Evolutionary conservation across 2,888 invertebrate genomes (phyloP), one percentile per base, ranked within the genome.

Genomic region (Smittia aterrima): DNA sequence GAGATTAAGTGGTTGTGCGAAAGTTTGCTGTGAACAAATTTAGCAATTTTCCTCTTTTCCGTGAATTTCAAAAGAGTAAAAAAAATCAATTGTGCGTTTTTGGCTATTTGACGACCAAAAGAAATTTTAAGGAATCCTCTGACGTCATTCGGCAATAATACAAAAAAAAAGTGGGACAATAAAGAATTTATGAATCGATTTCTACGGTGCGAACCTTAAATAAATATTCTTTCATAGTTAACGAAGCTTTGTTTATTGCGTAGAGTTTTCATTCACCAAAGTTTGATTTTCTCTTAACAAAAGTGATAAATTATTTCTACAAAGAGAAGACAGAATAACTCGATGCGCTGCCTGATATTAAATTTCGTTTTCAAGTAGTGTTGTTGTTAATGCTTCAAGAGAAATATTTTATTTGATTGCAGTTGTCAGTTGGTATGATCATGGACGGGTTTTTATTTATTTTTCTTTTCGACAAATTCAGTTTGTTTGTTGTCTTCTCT

Each of bases 161-260:
- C 1, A 66, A 32, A 68, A 18, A 71, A 27, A 70, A 67, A 40
- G 66, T 40, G 66, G 66, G 53, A 70, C 54, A 70, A 70, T 70
- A 70, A 70, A 40, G 38, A 72, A 72, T 62, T 72, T 38, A 72
- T 72, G 72, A 58, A 62, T 72, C 72, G 72, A 72, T 20, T 72
- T 18, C n/a, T 72, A 72, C 72, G 72, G 72, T 72, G 72, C 72
- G 72, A 72, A 62, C 62, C 62, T 40, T 62, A 62, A 64, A 11
- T 58, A 58, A 24, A n/a, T 64, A 58, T 64, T 20, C 18, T 58
- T 58, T 58, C 22, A 11, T 27, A 64, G 27, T 24, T 3, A 58
- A 16, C 3, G 58, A 4, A 47, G 47, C 47, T 47, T 58, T 58
- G n/a, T 7, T 53, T 53, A n/a, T 47, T 47, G 53, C 53, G 20